A percentile compares a stretch with the other conserved stretches of the same genome.
Evolutionary conservation across 2,797 vertebrate genomes (phyloP).

Genomic region (Acanthiza pusilla): DNA sequence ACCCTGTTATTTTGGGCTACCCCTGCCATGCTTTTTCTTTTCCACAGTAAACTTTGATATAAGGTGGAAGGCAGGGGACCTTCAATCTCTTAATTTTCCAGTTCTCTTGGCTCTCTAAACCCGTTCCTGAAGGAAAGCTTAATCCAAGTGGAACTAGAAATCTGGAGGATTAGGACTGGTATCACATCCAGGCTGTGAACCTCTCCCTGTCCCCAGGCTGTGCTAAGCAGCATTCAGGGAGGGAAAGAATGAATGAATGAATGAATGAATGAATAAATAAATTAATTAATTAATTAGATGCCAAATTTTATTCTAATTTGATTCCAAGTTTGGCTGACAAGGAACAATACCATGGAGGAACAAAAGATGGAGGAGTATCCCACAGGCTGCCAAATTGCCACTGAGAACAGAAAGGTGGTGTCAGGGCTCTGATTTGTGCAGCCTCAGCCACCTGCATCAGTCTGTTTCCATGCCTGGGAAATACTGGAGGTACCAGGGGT

Average conservation of each 20-base stretch:
- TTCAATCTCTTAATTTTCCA: neutral
- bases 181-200: rapidly evolving
- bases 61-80: neutral
- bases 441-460: rapidly evolving
- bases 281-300: neutral
- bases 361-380: neutral
- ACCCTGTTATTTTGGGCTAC: neutral
- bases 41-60: neutral
- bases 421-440: neutral
- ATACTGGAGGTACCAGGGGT: rapidly evolving
- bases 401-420: rapidly evolving
- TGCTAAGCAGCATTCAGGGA: neutral
- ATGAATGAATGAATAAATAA: too few species aligned
- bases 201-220: neutral
- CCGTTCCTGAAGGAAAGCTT: neutral
- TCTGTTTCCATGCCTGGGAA: neutral
- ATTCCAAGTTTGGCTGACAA: neutral
- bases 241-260: neutral
- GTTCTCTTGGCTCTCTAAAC: neutral
- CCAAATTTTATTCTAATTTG: neutral
- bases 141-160: neutral
- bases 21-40: neutral
- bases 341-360: neutral
- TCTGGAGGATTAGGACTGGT: neutral
- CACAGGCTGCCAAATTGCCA: rapidly evolving